Evolutionary conservation across 1,140 invertebrate species (phyloP).

Genomic region (Cepaea nemoralis): DNA sequence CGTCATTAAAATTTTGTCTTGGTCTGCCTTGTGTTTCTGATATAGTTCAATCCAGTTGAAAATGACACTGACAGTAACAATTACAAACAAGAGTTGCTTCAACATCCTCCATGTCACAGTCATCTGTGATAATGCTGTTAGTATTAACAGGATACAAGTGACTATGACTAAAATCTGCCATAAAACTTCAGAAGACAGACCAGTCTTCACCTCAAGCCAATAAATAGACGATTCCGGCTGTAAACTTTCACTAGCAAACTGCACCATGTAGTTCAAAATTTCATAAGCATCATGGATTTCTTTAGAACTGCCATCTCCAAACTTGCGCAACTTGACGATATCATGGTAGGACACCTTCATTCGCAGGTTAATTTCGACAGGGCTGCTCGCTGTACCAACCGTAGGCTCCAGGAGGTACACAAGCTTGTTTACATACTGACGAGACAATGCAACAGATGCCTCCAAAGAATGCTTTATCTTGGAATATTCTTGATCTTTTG

Average conservation of each 20-base stretch:
- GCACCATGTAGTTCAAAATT: neutral
- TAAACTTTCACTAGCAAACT: neutral
- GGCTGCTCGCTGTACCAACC: neutral
- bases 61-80: slow-evolving; percentile 5
- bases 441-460: neutral
- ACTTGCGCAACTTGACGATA: neutral
- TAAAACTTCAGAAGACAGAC: neutral
- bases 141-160: neutral
- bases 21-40: neutral
- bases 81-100: neutral
- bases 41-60: slow-evolving; percentile 18
- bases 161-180: neutral
- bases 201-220: neutral
- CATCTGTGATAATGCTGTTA: neutral
- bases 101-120: neutral
- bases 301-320: neutral
- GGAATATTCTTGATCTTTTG: neutral
- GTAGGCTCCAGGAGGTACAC: neutral
- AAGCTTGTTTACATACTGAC: slow-evolving; percentile 5
- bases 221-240: neutral
- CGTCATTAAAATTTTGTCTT: neutral
- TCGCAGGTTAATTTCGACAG: neutral
- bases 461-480: neutral
- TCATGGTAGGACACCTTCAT: neutral
- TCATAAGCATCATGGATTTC: slow-evolving; percentile 6